Conservation (phyloP, 2,797 vertebrate species). For the Oreonectes daqikongensis region DNA sequence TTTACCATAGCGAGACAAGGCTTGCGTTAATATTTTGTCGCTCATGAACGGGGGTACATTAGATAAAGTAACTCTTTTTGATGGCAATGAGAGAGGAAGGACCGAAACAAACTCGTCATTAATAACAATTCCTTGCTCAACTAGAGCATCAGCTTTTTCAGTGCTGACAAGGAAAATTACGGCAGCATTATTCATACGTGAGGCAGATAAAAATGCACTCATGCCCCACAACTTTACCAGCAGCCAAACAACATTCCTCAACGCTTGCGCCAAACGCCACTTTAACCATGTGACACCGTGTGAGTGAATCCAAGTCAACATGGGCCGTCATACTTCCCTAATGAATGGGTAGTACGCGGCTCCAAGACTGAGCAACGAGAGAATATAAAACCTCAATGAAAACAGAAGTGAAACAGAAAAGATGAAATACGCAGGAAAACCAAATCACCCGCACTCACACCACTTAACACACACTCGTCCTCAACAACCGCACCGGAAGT, state of each 20-base stretch:
- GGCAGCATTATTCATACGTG: neutral
- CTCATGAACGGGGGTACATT: no score
- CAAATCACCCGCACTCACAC: no score
- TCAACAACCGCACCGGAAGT: no score
- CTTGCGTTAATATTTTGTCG: no score
- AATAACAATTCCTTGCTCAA: neutral
- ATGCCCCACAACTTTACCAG: neutral
- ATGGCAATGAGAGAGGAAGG: no score
- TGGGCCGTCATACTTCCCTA: neutral
- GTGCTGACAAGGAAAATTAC: neutral
- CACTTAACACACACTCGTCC: no score
- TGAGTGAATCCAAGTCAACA: neutral
- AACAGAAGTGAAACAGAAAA: neutral
- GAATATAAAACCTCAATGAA: slow-evolving; percentile 21
- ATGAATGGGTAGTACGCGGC: neutral
- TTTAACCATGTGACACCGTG: neutral
- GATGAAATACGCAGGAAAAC: no score
- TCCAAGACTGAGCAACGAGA: neutral
- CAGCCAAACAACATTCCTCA: neutral
- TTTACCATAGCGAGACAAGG: no score
- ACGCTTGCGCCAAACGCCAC: neutral
- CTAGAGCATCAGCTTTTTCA: neutral
- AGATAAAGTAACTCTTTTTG: no score
- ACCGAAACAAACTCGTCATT: no score
- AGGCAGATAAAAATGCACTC: neutral